Evolutionary conservation across 2,888 invertebrate species (phyloP).

Genomic region (Brenthis daphne): DNA sequence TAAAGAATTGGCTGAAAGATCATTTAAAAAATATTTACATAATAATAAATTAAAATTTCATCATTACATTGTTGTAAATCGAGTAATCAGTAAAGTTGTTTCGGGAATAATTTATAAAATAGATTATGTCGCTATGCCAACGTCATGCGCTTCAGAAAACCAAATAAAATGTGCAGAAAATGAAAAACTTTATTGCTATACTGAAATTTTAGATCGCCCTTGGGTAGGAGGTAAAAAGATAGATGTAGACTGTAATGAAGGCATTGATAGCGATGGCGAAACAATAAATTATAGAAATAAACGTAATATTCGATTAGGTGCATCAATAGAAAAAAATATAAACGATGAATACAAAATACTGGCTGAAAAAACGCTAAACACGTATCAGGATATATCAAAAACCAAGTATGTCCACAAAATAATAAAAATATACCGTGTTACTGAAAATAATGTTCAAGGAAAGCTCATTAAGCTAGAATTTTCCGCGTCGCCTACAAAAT

Average conservation of each 20-base stretch:
- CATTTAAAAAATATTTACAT: constrained; percentile 49
- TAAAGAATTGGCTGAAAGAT: constrained; percentile 51
- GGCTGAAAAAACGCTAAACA: constrained; percentile 42
- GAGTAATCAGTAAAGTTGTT: constrained; percentile 50
- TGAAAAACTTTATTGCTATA: constrained; percentile 59
- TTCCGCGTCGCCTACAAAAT: constrained; percentile 35
- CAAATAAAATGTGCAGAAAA: constrained; percentile 40
- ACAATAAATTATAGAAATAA: constrained; percentile 33
- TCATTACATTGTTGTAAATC: constrained; percentile 51
- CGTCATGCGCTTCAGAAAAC: constrained; percentile 40
- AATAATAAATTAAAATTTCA: constrained; percentile 37
- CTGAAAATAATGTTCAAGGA: constrained; percentile 79
- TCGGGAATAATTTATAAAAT: constrained; percentile 54
- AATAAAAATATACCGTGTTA: constrained; percentile 62
- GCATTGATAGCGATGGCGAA: constrained; percentile 32
- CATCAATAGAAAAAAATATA: constrained; percentile 28
- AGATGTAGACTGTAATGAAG: constrained; percentile 57
- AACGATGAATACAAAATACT: constrained; percentile 40
- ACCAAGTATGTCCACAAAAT: constrained; percentile 54
- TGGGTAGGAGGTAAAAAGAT: constrained; percentile 71
- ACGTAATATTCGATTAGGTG: constrained; percentile 31
- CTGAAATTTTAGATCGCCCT: constrained; percentile 78
- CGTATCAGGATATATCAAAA: constrained; percentile 47
- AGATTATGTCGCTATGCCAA: constrained; percentile 51
- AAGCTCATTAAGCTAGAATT: constrained; percentile 57